Evolutionary conservation across 1,140 invertebrate genomes (phyloP).

Genomic region (Wasmannia auropunctata): DNA sequence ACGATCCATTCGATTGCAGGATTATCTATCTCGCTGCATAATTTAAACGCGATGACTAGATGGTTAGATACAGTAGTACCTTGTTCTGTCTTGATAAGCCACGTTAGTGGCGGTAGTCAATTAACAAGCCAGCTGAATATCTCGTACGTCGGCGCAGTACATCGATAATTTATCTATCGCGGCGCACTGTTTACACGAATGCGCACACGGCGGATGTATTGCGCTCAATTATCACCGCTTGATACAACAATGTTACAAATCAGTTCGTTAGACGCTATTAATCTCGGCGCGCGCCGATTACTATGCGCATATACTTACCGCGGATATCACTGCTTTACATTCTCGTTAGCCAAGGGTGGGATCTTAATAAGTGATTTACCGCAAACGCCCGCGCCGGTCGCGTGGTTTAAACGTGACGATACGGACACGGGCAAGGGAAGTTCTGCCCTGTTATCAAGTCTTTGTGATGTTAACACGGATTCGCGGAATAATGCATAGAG

Average conservation of each 20-base stretch:
- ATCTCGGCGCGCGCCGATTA: constrained; percentile 32
- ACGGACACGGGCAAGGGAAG: neutral
- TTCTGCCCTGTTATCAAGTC: constrained; percentile 16
- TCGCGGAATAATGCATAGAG: neutral
- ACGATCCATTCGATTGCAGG: constrained; percentile 4
- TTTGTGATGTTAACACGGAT: constrained; percentile 39
- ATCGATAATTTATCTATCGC: constrained; percentile 57
- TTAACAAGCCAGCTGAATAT: constrained; percentile 54
- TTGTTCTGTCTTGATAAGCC: constrained; percentile 51
- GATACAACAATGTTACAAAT: constrained; percentile 60
- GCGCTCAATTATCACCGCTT: constrained; percentile 55
- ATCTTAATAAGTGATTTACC: constrained; percentile 51
- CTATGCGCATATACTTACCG: constrained; percentile 52
- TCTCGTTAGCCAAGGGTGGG: constrained; percentile 38
- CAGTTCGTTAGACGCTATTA: constrained; percentile 58
- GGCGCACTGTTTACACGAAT: constrained; percentile 44
- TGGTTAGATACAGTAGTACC: constrained; percentile 48
- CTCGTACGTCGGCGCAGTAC: constrained; percentile 18
- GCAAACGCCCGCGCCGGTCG: neutral
- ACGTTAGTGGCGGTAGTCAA: constrained; percentile 33
- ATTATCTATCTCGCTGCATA: constrained; percentile 29
- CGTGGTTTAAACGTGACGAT: neutral
- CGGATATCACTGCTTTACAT: constrained; percentile 40
- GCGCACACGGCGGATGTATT: constrained; percentile 26
- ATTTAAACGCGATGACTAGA: constrained; percentile 49